A percentile compares a stretch with the other conserved stretches of the same genome.
Evolutionary conservation across 1,140 invertebrate genomes (phyloP).

Genomic region (Drosophila insularis): DNA sequence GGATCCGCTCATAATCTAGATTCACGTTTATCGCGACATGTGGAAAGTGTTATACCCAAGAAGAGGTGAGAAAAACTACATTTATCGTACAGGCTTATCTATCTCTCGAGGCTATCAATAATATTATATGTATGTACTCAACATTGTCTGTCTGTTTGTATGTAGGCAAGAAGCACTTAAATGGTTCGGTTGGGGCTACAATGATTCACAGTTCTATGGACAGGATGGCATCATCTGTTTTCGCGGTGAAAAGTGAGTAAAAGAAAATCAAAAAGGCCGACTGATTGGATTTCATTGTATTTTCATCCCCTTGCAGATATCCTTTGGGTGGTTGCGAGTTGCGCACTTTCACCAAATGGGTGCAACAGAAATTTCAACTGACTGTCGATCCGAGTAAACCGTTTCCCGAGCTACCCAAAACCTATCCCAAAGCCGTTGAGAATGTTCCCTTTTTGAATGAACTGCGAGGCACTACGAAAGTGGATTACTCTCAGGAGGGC

Average conservation of each 20-base stretch:
- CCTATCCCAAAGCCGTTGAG: slow-evolving; percentile 85
- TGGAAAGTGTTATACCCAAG: slow-evolving; percentile 75
- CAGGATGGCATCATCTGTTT: slow-evolving; percentile 87
- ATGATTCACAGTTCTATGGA: slow-evolving; percentile 92
- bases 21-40: slow-evolving; percentile 59
- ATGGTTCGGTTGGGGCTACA: slow-evolving; percentile 99
- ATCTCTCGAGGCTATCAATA: slow-evolving; percentile 1
- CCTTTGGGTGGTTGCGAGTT: slow-evolving; percentile 90
- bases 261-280: neutral
- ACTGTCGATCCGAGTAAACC: slow-evolving; percentile 83
- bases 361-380: slow-evolving; percentile 88
- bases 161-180: slow-evolving; percentile 92
- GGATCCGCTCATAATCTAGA: slow-evolving; percentile 59
- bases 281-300: slow-evolving; percentile 81
- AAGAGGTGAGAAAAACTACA: slow-evolving; percentile 57
- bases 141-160: neutral
- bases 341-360: slow-evolving; percentile 93
- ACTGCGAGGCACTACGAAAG: slow-evolving; percentile 84
- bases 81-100: neutral
- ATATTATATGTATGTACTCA: slow-evolving; percentile 2
- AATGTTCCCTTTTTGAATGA: slow-evolving; percentile 86
- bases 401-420: slow-evolving; percentile 83
- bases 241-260: slow-evolving; percentile 62
- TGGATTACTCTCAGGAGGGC: slow-evolving; percentile 90
- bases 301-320: slow-evolving; percentile 89